Percentiles rank a stretch among this genome's conserved stretches.
Conservation (phyloP, 2,888 invertebrate genomes). For the Pelosia muscerda region DNA sequence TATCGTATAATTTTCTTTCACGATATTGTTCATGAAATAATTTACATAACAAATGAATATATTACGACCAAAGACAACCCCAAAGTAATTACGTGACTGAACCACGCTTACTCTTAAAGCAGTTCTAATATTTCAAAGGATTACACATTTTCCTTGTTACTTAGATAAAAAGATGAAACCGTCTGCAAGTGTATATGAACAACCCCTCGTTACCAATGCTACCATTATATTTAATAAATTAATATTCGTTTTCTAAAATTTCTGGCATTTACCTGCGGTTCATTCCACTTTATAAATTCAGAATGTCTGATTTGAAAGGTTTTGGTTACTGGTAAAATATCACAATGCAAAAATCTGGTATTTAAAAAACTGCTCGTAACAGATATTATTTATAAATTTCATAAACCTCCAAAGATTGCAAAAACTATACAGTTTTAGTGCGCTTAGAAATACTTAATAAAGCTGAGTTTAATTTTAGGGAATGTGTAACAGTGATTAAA, state of each 20-base stretch:
- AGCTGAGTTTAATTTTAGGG: neutral
- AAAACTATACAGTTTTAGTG: too few species aligned
- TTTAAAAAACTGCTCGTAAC: too few species aligned
- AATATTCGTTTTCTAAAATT: neutral
- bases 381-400: too few species aligned
- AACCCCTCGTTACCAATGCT: constrained; percentile 10
- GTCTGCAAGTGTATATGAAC: constrained; percentile 12
- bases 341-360: too few species aligned
- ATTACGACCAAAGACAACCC: neutral
- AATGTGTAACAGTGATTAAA: constrained; percentile 1
- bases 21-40: neutral
- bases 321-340: too few species aligned
- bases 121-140: constrained; percentile 48
- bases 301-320: too few species aligned
- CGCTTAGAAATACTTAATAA: neutral
- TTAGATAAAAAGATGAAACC: constrained; percentile 19
- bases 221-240: constrained; percentile 4
- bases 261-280: neutral
- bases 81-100: constrained; percentile 5
- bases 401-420: too few species aligned
- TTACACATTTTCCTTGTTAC: constrained; percentile 17
- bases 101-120: constrained; percentile 16
- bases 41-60: neutral
- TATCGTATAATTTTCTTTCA: neutral
- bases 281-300: neutral